Evolutionary conservation across 1,140 invertebrate genomes (phyloP).

Genomic region (Philopotamus ludificatus): DNA sequence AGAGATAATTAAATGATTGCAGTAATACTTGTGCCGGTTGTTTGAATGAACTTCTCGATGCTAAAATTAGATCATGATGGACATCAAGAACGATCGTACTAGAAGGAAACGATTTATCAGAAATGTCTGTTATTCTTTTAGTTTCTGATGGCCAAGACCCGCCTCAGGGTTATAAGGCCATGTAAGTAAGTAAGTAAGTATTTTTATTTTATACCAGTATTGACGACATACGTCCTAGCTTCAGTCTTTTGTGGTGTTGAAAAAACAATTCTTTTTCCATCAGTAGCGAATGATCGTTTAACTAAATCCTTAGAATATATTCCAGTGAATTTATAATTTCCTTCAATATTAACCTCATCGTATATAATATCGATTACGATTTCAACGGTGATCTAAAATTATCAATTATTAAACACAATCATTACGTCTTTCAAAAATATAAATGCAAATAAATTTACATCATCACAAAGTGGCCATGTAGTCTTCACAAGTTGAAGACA

Average conservation of each 20-base stretch:
- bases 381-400: constrained; percentile 46
- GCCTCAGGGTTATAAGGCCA: too few species aligned
- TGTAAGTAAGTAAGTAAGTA: too few species aligned
- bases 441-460: too few species aligned
- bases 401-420: too few species aligned
- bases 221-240: constrained; percentile 60
- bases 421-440: too few species aligned
- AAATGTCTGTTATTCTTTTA: constrained; percentile 54
- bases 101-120: constrained; percentile 44
- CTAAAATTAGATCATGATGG: constrained; percentile 54
- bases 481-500: constrained; percentile 58
- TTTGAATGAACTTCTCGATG: constrained; percentile 51
- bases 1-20: too few species aligned
- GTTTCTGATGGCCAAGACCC: constrained; percentile 53
- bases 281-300: constrained; percentile 62
- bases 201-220: constrained; percentile 58
- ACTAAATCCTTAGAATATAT: constrained; percentile 56
- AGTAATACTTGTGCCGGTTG: constrained; percentile 50
- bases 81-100: constrained; percentile 58
- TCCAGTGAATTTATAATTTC: constrained; percentile 61
- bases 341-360: constrained; percentile 49
- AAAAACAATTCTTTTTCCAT: constrained; percentile 63
- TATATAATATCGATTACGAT: constrained; percentile 59
- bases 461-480: constrained; percentile 48
- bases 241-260: constrained; percentile 64